Evolutionary conservation across 2,113 vertebrate genomes (phyloP).

Genomic region (Prochilodus magdalenae): DNA sequence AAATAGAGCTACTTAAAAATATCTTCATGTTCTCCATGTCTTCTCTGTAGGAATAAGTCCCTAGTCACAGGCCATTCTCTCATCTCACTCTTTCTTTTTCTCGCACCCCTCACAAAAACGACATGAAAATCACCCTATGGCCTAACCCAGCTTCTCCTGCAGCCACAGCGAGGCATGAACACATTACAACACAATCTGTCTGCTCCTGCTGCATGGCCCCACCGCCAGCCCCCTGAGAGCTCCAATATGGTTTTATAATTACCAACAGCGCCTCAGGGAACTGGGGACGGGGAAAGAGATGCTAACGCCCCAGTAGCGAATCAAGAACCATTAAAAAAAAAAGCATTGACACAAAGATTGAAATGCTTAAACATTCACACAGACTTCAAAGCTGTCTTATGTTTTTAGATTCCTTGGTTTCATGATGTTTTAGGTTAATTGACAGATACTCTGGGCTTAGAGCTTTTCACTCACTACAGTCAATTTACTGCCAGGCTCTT

Average conservation of each 20-base stretch:
- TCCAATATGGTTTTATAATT: constrained; percentile 56
- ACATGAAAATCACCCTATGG: constrained; percentile 14
- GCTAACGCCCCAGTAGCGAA: constrained; percentile 37
- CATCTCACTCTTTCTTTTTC: constrained; percentile 11
- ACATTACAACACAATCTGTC: constrained; percentile 54
- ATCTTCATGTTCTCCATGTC: constrained; percentile 44
- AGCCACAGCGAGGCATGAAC: constrained; percentile 39
- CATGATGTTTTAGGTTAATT: background rate
- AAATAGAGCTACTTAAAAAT: constrained; percentile 56
- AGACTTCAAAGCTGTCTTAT: background rate
- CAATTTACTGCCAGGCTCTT: background rate
- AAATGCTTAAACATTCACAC: background rate
- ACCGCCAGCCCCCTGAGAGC: constrained; percentile 28
- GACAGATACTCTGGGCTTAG: background rate
- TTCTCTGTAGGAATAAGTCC: constrained; percentile 47
- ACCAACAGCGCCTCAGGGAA: constrained; percentile 46
- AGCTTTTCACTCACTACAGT: background rate
- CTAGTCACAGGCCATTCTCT: constrained; percentile 8
- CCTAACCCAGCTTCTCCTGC: constrained; percentile 34
- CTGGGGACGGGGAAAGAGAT: constrained; percentile 13
- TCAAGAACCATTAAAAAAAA: constrained; percentile 22
- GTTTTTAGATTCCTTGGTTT: background rate
- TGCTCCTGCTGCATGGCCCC: constrained; percentile 27
- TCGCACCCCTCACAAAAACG: constrained; percentile 2
- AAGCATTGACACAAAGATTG: background rate